These are phyloP conservation scores for Poeciliopsis occidentalis DNA, from an alignment of 2,113 vertebrate species.

Conservation along the genomic window DNA sequence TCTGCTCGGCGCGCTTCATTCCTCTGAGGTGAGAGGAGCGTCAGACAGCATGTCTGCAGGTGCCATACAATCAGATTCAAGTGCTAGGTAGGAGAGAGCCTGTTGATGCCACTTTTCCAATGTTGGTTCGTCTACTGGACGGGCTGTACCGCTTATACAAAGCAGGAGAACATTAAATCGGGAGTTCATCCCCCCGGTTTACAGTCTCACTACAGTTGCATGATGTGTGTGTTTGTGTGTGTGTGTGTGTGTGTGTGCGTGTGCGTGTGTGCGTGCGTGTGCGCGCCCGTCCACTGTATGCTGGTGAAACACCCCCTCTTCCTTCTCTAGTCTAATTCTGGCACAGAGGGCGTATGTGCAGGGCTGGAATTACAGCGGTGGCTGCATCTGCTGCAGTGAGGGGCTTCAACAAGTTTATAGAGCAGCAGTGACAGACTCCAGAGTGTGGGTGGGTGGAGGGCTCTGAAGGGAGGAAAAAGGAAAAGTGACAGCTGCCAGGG, in stretches of 20 bases:
- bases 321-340: slow-evolving; percentile 42
- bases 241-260: background rate
- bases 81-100: slow-evolving; percentile 57
- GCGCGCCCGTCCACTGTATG: no score
- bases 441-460: slow-evolving; percentile 30
- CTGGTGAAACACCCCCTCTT: slow-evolving; percentile 1
- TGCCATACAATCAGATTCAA: slow-evolving; percentile 23
- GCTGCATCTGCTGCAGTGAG: slow-evolving; percentile 67
- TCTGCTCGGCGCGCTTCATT: background rate
- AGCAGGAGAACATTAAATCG: background rate
- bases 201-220: slow-evolving; percentile 8
- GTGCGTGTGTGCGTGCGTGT: background rate
- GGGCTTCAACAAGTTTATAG: slow-evolving; percentile 61
- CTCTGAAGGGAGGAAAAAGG: slow-evolving; percentile 20
- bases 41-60: slow-evolving; percentile 30
- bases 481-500: slow-evolving; percentile 49
- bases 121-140: background rate
- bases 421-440: slow-evolving; percentile 16
- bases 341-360: slow-evolving; percentile 18
- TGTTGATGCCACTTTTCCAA: background rate
- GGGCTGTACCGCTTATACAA: background rate
- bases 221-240: slow-evolving; percentile 1
- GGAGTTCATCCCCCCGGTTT: slow-evolving; percentile 9
- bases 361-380: slow-evolving; percentile 56
- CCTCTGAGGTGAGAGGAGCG: slow-evolving; percentile 23